Percentiles rank a stretch among this genome's conserved stretches.
Conservation (phyloP, 2,797 vertebrate genomes). For the Oreochromis grahami region DNA sequence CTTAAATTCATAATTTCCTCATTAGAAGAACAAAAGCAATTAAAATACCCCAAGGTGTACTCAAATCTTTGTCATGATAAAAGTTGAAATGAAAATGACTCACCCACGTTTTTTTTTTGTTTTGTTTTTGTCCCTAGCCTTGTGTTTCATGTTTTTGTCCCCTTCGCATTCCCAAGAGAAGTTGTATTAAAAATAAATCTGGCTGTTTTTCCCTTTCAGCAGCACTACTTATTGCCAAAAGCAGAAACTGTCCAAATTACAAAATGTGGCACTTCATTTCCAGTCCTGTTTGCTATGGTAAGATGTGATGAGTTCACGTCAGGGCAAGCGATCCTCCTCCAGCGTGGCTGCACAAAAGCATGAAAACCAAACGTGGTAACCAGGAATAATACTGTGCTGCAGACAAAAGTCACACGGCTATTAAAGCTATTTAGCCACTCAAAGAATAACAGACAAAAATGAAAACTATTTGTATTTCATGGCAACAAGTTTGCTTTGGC, state of each 20-base stretch:
- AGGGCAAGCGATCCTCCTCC: background rate
- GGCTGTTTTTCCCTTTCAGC: background rate
- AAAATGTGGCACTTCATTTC: background rate
- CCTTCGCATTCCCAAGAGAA: background rate
- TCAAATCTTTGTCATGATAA: background rate
- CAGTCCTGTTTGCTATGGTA: background rate
- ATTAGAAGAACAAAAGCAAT: background rate
- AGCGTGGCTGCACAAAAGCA: background rate
- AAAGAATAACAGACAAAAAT: background rate
- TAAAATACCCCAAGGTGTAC: background rate
- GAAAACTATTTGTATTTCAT: background rate
- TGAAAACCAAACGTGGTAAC: background rate
- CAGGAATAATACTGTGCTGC: background rate
- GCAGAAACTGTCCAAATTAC: slow-evolving; percentile 2
- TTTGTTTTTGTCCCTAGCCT: background rate
- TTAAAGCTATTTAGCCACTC: background rate
- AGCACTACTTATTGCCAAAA: background rate
- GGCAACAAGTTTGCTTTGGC: background rate
- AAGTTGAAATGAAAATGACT: background rate
- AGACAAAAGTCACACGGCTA: background rate
- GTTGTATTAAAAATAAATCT: slow-evolving; percentile 11
- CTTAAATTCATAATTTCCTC: background rate
- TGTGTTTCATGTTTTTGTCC: background rate
- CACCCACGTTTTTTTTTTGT: background rate
- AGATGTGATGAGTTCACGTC: background rate